Conservation (phyloP, 1,140 invertebrate species). For the Pantala flavescens region DNA sequence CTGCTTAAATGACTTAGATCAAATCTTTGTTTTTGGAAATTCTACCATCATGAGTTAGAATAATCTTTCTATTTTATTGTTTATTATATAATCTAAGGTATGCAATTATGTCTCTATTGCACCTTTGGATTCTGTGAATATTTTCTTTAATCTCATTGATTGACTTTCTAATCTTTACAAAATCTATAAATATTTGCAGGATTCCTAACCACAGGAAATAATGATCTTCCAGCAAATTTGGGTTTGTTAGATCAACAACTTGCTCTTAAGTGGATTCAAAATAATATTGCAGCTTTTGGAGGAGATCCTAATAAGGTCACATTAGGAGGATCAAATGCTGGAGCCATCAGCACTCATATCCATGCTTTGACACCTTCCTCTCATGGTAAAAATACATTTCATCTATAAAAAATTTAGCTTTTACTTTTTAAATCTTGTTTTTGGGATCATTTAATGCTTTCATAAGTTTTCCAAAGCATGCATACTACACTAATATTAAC, state of each 20-base stretch:
- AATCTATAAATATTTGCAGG: slow-evolving; percentile 23
- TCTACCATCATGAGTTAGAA: no score
- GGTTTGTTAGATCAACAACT: slow-evolving; percentile 48
- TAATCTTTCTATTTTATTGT: no score
- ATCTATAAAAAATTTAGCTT: background rate
- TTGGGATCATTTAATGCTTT: no score
- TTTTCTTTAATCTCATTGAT: no score
- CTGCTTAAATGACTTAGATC: no score
- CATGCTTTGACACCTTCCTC: slow-evolving; percentile 20
- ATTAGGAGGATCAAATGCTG: slow-evolving; percentile 37
- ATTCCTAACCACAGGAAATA: slow-evolving; percentile 39
- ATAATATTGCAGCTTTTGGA: slow-evolving; percentile 41
- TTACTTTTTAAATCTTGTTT: background rate
- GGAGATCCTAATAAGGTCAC: slow-evolving; percentile 37
- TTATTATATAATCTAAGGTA: no score
- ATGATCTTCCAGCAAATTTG: slow-evolving; percentile 44
- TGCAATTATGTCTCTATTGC: no score
- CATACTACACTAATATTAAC: no score
- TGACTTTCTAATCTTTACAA: no score
- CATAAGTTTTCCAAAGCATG: no score
- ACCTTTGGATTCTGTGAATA: no score
- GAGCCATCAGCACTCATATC: slow-evolving; percentile 30
- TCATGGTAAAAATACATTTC: slow-evolving; percentile 13
- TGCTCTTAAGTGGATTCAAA: slow-evolving; percentile 44
- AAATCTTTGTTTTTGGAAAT: no score